phyloP scores from a whole-genome alignment of 2,113 vertebrate species.

The Melanotaenia duboulayi region DNA sequence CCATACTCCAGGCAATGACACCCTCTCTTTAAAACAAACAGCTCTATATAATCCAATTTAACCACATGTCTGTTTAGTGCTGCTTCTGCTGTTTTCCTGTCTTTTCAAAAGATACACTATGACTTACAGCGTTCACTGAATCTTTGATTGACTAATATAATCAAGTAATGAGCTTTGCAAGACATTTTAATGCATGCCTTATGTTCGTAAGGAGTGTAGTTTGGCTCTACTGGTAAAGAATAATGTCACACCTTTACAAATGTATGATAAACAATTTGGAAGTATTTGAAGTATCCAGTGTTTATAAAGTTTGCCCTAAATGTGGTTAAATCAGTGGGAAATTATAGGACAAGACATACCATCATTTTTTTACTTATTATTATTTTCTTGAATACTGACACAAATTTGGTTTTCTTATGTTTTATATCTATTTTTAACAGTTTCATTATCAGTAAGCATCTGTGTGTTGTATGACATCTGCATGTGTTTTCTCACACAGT shows the following conservation, averaged over 20 bases:
- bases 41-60: slow-evolving; percentile 30
- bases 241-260: background rate
- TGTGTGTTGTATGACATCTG: background rate
- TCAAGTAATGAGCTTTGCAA: background rate
- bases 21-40: slow-evolving; percentile 51
- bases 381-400: no score
- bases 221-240: background rate
- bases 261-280: no score
- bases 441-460: background rate
- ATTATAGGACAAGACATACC: no score
- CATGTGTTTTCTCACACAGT: background rate
- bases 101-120: background rate
- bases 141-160: background rate
- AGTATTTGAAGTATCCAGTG: no score
- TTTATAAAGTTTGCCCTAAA: no score
- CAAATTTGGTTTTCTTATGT: background rate
- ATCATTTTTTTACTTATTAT: no score
- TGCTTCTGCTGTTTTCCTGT: background rate
- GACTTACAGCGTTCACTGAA: background rate
- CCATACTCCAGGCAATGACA: slow-evolving; percentile 23
- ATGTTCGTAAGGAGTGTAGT: no score
- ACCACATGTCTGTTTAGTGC: slow-evolving; percentile 19
- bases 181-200: background rate
- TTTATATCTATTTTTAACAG: background rate
- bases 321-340: no score